A percentile compares a stretch with the other conserved stretches of the same genome.
These are phyloP conservation scores for Daktulosphaira vitifoliae DNA, from an alignment of 1,140 invertebrate genomes.

Conservation along the genomic window DNA sequence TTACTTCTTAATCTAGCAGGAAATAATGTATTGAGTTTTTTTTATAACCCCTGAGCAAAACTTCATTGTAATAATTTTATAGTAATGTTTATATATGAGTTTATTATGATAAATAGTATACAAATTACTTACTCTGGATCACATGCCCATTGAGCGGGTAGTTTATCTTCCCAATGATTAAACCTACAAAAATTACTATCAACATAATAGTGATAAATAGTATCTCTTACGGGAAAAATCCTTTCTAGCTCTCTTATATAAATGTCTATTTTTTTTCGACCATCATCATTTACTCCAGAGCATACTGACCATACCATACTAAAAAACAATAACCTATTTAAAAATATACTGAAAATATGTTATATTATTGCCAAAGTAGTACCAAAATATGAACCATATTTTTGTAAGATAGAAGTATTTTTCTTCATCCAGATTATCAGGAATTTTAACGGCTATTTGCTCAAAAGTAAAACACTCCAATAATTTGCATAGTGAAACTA, in stretches of 20 bases:
- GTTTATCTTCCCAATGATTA: constrained; percentile 47
- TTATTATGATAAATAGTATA: not conserved
- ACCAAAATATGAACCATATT: constrained; percentile 22
- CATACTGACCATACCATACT: constrained; percentile 77
- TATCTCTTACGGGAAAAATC: constrained; percentile 72
- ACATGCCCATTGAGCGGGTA: not conserved
- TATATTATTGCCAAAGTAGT: no score
- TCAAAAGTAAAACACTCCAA: constrained; percentile 7
- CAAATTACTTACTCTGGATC: not conserved
- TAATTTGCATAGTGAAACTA: not conserved
- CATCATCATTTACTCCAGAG: constrained; percentile 65
- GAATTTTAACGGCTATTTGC: not conserved
- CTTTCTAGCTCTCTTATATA: constrained; percentile 73
- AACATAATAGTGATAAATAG: constrained; percentile 45
- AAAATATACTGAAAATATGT: no score
- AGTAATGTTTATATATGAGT: no score
- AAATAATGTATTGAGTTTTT: no score
- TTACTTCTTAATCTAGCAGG: no score
- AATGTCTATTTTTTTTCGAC: constrained; percentile 67
- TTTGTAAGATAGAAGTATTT: not conserved
- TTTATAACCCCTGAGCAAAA: no score
- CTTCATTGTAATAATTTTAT: no score
- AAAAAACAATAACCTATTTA: constrained; percentile 59
- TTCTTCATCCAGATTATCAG: not conserved
- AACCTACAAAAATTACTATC: constrained; percentile 59